phyloP scores from a whole-genome alignment of 1,140 invertebrate genomes.

The Pinna nobilis region DNA sequence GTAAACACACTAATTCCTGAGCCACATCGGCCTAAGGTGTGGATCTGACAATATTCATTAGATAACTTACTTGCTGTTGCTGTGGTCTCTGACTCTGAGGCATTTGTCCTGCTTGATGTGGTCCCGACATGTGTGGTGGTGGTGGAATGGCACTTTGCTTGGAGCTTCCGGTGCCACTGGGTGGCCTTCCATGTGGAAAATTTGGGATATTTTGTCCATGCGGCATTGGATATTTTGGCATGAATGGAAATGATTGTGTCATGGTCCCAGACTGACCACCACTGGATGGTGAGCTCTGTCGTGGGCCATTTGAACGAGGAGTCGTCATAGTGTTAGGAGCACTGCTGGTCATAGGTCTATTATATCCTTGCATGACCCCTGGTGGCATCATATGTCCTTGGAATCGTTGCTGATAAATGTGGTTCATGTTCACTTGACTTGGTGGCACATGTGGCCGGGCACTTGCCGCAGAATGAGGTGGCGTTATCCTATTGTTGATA shows the following conservation, averaged over 20 bases:
- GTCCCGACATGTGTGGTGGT: constrained; percentile 41
- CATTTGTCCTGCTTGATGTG: constrained; percentile 14
- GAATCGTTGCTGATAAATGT: constrained; percentile 1
- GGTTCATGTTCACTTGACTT: background rate
- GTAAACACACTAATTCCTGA: no score
- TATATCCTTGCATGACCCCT: background rate
- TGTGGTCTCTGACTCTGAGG: background rate
- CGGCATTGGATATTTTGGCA: constrained; percentile 15
- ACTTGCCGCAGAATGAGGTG: background rate
- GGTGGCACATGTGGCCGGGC: background rate
- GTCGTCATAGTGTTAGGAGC: background rate
- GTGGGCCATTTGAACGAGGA: no score
- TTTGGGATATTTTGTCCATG: background rate
- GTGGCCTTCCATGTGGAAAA: constrained; percentile 8
- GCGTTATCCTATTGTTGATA: background rate
- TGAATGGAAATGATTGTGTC: constrained; percentile 19
- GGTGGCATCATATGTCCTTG: constrained; percentile 9
- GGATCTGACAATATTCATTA: no score
- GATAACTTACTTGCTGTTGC: no score
- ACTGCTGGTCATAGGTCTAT: constrained; percentile 5
- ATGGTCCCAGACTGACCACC: background rate
- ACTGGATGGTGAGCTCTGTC: background rate
- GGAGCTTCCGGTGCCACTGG: constrained; percentile 5
- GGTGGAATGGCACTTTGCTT: constrained; percentile 26
- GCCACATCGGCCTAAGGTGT: no score